Evolutionary conservation across 2,888 invertebrate genomes (phyloP), one percentile per base, ranked within the genome.

Genomic region (Willowsia nigromaculata): DNA sequence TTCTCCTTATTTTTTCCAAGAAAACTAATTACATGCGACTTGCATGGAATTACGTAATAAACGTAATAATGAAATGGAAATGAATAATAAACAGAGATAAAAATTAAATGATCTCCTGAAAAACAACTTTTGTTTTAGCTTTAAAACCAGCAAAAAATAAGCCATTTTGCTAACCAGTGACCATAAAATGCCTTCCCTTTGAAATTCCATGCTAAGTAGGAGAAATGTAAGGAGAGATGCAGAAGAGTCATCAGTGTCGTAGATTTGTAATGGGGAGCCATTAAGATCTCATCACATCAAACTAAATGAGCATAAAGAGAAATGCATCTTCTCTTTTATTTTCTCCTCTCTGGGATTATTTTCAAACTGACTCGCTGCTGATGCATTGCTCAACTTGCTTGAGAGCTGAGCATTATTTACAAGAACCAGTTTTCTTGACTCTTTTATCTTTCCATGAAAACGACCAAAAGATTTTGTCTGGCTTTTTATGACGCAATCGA

Each of bases 201-300:
- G n/a, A n/a, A n/a, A n/a, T n/a, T n/a, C n/a, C n/a, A n/a, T 53
- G 53, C 18, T 25, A 59, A 59, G 27, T 59, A 9, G 5, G 13
- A 7, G 9, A 15, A 13, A 9, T 5, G 13, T 47, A 5, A 5
- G 5, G 2, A 47, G 47, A 47, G 47, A 47, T 2, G 13, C 1
- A 59, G 2, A 13, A 59, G 13, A 22, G 25, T 59, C 11, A 59
- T 18, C 7, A 59, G 59, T 59, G 68, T 37, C 30, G 68, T 43
- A 74, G 74, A 74, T 74, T 74, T 74, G 74, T 74, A 74, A 74
- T 43, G 74, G 40, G 74, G 74, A 33, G 25, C 74, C 74, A 74
- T 74, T 74, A 74, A 74, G 74, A 74, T 74, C 74, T 74, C 74
- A 74, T 74, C 40, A 74, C 47, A 40, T 74, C 74, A 74, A 33